Evolutionary conservation across 2,113 vertebrate species (phyloP).

Genomic region (Leiothrix lutea): DNA sequence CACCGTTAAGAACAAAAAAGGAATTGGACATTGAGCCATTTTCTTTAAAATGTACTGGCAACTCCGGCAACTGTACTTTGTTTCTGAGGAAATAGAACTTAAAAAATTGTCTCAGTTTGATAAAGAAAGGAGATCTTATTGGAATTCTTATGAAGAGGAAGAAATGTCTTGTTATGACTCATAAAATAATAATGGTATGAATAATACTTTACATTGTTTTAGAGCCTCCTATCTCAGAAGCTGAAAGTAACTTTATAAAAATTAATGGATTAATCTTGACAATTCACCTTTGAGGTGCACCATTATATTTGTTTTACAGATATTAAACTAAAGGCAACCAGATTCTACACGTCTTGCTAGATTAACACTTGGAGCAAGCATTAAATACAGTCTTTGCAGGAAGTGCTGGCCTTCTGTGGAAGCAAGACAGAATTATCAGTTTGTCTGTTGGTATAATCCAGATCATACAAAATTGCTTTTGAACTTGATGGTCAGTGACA

Average conservation of each 20-base stretch:
- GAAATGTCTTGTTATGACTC: slow-evolving; percentile 21
- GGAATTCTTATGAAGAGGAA: slow-evolving; percentile 28
- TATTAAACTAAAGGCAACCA: not conserved
- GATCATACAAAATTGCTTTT: not conserved
- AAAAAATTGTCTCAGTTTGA: not conserved
- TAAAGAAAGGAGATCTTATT: slow-evolving; percentile 5
- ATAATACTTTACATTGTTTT: slow-evolving; percentile 44
- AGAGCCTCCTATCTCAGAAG: not conserved
- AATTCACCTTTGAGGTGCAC: not conserved
- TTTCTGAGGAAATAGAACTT: not conserved
- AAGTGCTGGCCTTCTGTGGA: not conserved
- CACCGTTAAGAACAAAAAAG: not conserved
- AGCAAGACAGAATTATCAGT: not conserved
- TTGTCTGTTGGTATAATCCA: not conserved
- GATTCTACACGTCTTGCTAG: not conserved
- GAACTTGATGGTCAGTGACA: not conserved
- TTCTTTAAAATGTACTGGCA: not conserved
- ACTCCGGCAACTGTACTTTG: not conserved
- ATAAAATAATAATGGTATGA: slow-evolving; percentile 52
- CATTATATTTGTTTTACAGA: not conserved
- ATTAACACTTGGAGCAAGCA: not conserved
- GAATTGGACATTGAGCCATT: not conserved
- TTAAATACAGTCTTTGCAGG: not conserved
- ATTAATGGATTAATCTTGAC: slow-evolving; percentile 21
- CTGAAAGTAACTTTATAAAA: slow-evolving; percentile 30